phyloP scores from a whole-genome alignment of 2,888 invertebrate genomes.

The Lepidochitona cinerea region DNA sequence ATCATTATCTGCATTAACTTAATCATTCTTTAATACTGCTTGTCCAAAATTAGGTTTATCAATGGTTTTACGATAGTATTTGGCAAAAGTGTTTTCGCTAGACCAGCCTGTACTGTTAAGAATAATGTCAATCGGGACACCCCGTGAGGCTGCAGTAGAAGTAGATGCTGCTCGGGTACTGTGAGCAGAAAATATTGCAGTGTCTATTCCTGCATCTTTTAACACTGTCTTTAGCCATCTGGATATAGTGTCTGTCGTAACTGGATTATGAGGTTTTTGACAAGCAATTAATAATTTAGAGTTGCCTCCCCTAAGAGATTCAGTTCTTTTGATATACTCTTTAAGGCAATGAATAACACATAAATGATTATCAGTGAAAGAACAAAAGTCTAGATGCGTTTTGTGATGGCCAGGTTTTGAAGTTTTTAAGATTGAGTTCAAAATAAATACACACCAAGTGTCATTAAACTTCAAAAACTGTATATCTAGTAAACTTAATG shows the following conservation, averaged over 20 bases:
- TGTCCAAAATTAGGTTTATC: no score
- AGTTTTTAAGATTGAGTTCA: not conserved
- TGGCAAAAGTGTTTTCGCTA: conserved; percentile 11
- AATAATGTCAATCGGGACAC: conserved; percentile 14
- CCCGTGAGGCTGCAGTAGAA: conserved; percentile 9
- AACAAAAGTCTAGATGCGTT: not conserved
- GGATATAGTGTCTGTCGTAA: conserved; percentile 1
- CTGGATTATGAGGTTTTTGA: conserved; percentile 1
- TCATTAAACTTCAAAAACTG: not conserved
- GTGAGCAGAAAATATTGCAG: conserved; percentile 5
- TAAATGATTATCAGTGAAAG: not conserved
- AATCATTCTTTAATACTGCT: no score
- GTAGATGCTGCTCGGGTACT: conserved; percentile 17
- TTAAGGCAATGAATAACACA: not conserved
- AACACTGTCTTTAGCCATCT: conserved; percentile 4
- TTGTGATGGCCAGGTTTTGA: not conserved
- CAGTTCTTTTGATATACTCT: not conserved
- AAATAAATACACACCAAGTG: not conserved
- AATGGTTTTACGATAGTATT: conserved; percentile 13
- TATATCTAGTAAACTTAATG: not conserved
- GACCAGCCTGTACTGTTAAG: conserved; percentile 23
- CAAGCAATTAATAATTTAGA: not conserved
- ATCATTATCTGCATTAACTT: no score
- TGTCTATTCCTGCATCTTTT: not conserved
- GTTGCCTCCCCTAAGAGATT: not conserved